phyloP scores from a whole-genome alignment of 2,113 vertebrate genomes.

The Dicrurus megarhynchus region DNA sequence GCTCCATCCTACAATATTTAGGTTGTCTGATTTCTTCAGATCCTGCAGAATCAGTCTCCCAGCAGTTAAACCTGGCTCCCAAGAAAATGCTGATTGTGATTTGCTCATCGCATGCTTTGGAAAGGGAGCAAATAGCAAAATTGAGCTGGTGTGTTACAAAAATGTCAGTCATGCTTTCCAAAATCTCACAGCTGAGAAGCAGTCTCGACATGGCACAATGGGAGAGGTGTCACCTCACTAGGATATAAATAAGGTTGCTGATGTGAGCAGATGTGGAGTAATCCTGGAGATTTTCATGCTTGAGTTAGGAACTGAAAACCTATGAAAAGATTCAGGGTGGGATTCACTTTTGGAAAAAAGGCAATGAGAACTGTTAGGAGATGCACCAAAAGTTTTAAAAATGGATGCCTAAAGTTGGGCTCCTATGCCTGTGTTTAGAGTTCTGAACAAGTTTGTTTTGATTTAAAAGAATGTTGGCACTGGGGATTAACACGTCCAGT shows the following conservation, averaged over 20 bases:
- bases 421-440: not conserved
- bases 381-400: not conserved
- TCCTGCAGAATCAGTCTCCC: slow-evolving; percentile 29
- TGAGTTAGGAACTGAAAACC: not conserved
- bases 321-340: not conserved
- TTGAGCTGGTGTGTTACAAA: slow-evolving; percentile 32
- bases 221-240: not conserved
- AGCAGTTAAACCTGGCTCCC: slow-evolving; percentile 40
- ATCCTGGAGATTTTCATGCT: not conserved
- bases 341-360: not conserved
- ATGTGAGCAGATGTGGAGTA: not conserved
- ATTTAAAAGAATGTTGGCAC: not conserved
- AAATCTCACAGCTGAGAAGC: not conserved
- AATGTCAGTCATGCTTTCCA: slow-evolving; percentile 18
- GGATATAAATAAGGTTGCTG: not conserved
- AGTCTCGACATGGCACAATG: not conserved
- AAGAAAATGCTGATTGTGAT: slow-evolving; percentile 28
- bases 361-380: not conserved
- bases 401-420: not conserved
- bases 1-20: not conserved
- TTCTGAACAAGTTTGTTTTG: not conserved
- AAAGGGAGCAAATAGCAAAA: slow-evolving; percentile 33
- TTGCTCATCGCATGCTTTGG: slow-evolving; percentile 32
- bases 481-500: not conserved
- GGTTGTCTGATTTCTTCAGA: not conserved